Percentiles rank a stretch among this genome's conserved stretches.
Evolutionary conservation across 2,113 vertebrate species (phyloP).

Genomic region (Campylomormyrus numenius): DNA sequence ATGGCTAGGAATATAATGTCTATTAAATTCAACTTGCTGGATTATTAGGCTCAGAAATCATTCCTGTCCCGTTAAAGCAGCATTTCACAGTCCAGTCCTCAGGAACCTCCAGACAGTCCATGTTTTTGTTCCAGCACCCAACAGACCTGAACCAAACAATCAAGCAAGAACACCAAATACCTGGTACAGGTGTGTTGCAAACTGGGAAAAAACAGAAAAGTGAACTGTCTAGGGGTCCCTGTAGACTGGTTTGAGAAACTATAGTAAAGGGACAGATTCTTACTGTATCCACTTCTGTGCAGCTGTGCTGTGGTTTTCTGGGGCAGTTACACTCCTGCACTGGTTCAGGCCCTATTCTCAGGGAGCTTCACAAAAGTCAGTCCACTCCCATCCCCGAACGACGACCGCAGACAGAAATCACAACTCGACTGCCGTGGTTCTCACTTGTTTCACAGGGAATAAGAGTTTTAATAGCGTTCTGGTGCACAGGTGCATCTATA

Average conservation of each 20-base stretch:
- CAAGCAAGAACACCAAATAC: neutral
- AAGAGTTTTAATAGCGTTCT: slow-evolving; percentile 11
- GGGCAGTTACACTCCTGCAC: neutral
- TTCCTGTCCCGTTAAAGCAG: neutral
- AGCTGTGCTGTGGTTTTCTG: neutral
- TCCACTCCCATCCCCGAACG: neutral
- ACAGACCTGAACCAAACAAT: neutral
- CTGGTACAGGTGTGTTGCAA: neutral
- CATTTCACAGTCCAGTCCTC: neutral
- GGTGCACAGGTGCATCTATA: neutral
- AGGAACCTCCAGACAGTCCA: neutral
- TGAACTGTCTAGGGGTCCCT: neutral
- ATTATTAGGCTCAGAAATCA: neutral
- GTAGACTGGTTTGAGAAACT: neutral
- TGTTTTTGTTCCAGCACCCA: neutral
- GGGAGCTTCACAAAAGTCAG: neutral
- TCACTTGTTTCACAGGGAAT: slow-evolving; percentile 4
- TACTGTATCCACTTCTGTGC: neutral
- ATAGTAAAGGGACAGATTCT: neutral
- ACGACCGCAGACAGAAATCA: neutral
- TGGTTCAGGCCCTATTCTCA: neutral
- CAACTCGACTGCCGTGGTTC: neutral
- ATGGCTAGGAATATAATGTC: neutral
- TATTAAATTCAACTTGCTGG: neutral
- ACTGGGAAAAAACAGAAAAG: neutral